Evolutionary conservation across 2,113 vertebrate species (phyloP).

Genomic region (Stegostoma tigrinum): DNA sequence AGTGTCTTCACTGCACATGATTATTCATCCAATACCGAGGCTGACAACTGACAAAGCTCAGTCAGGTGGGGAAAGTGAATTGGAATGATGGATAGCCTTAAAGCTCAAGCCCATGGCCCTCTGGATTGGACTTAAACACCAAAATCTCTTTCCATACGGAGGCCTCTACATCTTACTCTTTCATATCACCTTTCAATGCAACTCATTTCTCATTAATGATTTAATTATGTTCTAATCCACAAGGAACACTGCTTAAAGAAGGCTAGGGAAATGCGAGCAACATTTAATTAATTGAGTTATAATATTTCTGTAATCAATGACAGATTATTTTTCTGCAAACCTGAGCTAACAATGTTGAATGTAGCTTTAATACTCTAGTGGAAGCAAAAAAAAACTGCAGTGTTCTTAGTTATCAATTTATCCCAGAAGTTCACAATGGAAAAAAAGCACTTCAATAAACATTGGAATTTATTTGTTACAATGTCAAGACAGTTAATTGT

Average conservation of each 20-base stretch:
- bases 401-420: neutral
- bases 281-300: conserved; percentile 25
- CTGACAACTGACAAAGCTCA: conserved; percentile 24
- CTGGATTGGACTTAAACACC: neutral
- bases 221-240: conserved; percentile 20
- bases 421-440: neutral
- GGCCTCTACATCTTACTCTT: neutral
- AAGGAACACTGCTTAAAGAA: neutral
- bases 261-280: neutral
- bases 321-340: conserved; percentile 9
- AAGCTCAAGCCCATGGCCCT: neutral
- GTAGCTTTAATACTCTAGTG: neutral
- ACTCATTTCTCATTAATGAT: conserved; percentile 26
- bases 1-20: neutral
- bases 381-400: neutral
- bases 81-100: neutral
- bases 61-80: neutral
- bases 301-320: conserved; percentile 17
- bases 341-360: neutral
- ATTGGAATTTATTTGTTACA: neutral
- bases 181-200: conserved; percentile 2
- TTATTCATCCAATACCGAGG: neutral
- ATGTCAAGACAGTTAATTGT: neutral
- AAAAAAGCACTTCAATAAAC: neutral
- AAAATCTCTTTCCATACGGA: no score